Evolutionary conservation across 2,888 invertebrate species (phyloP), one percentile per base, ranked within the genome.

Genomic region (Abrostola tripartita): DNA sequence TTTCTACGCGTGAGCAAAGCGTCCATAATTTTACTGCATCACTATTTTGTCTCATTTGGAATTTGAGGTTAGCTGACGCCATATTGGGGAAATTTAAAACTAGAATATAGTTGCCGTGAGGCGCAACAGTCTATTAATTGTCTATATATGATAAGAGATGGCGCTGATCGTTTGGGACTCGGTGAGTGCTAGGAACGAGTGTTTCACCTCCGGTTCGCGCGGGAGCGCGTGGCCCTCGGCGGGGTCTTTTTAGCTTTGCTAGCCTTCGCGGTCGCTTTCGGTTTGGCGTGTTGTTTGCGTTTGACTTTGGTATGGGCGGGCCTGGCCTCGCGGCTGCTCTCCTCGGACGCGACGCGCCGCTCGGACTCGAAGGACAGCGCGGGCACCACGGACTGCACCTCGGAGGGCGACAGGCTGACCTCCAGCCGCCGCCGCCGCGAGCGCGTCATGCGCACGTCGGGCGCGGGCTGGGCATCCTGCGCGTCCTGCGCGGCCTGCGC

Each of bases 361-460:
- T 93, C 93, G 0, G 92, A 92, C 36, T 93, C 93, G 76, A 92
- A 88, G 0, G 93, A 93, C 49, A 92, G 85, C 0, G 88, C 84
- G 0, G 91, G 89, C 0, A 90, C 66, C 0, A 92, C 75, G 1
- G 61, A 74, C 52, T 89, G 87, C 0, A 90, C 91, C 67, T 93
- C 87, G 0, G 93, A 92, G 0, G 92, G 90, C 0, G 93, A 93
- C 0, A 94, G 85, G 12, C 91, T 90, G 37, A 94, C 86, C 44
- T 90, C 94, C 0, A 93, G 59, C 0, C 94, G 76, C 11, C 94
- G 81, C 56, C 82, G 81, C 11, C 92, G 83, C 0, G 94, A 90
- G 0, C 94, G 84, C 0, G 94, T 94, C 92, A 94, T 92, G 36
- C 92, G 77, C 0, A 89, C 85, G 37, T 90, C 84, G 4, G 83